Evolutionary conservation across 1,140 invertebrate genomes (phyloP).

Genomic region (Danaus plexippus): DNA sequence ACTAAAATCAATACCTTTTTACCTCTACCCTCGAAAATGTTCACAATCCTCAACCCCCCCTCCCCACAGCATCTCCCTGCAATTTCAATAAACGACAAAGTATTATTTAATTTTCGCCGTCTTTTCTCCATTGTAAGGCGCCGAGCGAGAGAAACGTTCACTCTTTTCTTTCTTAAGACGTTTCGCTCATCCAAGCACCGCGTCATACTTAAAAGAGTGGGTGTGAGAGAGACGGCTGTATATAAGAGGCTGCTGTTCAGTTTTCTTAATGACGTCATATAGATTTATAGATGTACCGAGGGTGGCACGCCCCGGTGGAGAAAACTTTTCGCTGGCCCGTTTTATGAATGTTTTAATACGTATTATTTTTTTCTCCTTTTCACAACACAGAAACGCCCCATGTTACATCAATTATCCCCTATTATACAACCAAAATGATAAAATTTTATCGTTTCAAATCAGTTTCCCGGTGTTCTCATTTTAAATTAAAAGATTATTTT

Average conservation of each 20-base stretch:
- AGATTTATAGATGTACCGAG: slow-evolving; percentile 62
- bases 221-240: slow-evolving; percentile 45
- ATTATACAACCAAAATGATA: no score
- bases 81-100: slow-evolving; percentile 68
- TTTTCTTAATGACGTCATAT: slow-evolving; percentile 69
- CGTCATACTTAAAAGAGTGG: slow-evolving; percentile 28
- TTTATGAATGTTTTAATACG: slow-evolving; percentile 54
- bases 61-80: slow-evolving; percentile 35
- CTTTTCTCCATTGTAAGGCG: slow-evolving; percentile 68
- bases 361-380: slow-evolving; percentile 21
- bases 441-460: no score
- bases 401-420: no score
- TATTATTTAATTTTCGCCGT: slow-evolving; percentile 69
- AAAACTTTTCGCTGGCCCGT: slow-evolving; percentile 49
- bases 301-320: slow-evolving; percentile 36
- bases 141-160: slow-evolving; percentile 39
- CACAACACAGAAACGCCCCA: slow-evolving; percentile 12
- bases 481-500: background rate
- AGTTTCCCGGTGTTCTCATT: no score
- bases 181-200: slow-evolving; percentile 26
- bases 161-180: slow-evolving; percentile 52
- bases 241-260: slow-evolving; percentile 49
- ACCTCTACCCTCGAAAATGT: slow-evolving; percentile 57
- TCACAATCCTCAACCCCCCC: slow-evolving; percentile 32
- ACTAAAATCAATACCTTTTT: slow-evolving; percentile 69